These are phyloP conservation scores for Acanthosepion lycidas DNA, from an alignment of 2,888 invertebrate species.

Conservation along the genomic window DNA sequence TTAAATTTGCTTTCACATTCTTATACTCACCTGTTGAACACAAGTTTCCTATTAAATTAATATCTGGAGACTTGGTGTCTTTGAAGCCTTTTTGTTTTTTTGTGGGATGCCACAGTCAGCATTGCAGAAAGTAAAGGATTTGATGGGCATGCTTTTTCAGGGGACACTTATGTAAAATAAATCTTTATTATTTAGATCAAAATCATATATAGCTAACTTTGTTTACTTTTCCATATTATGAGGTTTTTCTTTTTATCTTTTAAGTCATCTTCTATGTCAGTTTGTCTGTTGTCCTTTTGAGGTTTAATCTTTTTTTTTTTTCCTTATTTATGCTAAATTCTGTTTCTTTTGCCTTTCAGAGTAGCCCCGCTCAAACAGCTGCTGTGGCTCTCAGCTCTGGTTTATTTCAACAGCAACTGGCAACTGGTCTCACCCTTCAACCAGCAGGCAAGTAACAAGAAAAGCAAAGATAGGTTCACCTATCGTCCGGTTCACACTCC, in stretches of 20 bases:
- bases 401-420: conserved; percentile 70
- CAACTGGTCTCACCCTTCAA: conserved; percentile 64
- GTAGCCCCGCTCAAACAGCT: conserved; percentile 90
- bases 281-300: background rate
- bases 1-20: too few relatives aligned
- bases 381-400: conserved; percentile 88
- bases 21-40: too few relatives aligned
- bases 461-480: background rate
- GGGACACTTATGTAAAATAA: too few relatives aligned
- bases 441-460: conserved; percentile 61
- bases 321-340: background rate
- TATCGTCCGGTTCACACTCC: too few relatives aligned
- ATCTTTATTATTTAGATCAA: too few relatives aligned
- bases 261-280: background rate
- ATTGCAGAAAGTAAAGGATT: too few relatives aligned
- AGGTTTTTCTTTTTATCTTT: background rate
- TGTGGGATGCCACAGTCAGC: too few relatives aligned
- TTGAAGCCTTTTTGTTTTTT: too few relatives aligned
- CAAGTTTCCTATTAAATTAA: too few relatives aligned
- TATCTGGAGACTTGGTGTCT: too few relatives aligned
- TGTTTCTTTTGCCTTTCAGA: conserved; percentile 75
- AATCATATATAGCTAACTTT: background rate
- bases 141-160: too few relatives aligned
- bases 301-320: background rate
- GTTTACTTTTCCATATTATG: background rate